Evolutionary conservation across 2,888 invertebrate species (phyloP).

Genomic region (Eucera pruinosa): DNA sequence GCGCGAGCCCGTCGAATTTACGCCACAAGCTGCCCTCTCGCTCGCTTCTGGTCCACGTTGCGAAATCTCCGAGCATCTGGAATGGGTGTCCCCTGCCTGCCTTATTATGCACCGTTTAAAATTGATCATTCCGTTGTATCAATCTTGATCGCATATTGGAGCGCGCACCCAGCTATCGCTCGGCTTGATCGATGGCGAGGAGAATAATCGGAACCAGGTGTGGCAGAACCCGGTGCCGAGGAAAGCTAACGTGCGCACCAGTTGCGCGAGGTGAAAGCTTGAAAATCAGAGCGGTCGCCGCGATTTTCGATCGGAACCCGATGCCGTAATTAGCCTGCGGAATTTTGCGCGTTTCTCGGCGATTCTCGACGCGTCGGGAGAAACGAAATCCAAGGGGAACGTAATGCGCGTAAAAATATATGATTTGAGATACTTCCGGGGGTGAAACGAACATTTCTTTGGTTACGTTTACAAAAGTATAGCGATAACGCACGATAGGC

Average conservation of each 20-base stretch:
- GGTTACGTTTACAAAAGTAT: too few species aligned
- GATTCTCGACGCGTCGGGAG: too few species aligned
- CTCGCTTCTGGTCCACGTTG: slow-evolving; percentile 27
- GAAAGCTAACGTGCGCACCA: not conserved
- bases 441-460: too few species aligned
- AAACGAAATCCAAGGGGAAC: too few species aligned
- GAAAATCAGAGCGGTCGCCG: not conserved
- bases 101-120: slow-evolving; percentile 5
- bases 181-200: slow-evolving; percentile 4
- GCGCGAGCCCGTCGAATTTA: slow-evolving; percentile 30
- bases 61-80: slow-evolving; percentile 51
- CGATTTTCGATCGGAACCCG: not conserved
- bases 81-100: not conserved
- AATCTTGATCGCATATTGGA: not conserved
- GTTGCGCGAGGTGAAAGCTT: slow-evolving; percentile 15
- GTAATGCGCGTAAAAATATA: too few species aligned
- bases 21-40: too few species aligned
- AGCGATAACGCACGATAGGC: too few species aligned
- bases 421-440: too few species aligned
- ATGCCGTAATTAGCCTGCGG: too few species aligned
- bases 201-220: slow-evolving; percentile 9
- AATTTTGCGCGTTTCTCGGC: too few species aligned
- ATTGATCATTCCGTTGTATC: not conserved
- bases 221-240: not conserved
- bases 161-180: slow-evolving; percentile 7